Base-by-base conservation (phyloP, 2,113 vertebrate species). In the Thunnus thynnus region DNA sequence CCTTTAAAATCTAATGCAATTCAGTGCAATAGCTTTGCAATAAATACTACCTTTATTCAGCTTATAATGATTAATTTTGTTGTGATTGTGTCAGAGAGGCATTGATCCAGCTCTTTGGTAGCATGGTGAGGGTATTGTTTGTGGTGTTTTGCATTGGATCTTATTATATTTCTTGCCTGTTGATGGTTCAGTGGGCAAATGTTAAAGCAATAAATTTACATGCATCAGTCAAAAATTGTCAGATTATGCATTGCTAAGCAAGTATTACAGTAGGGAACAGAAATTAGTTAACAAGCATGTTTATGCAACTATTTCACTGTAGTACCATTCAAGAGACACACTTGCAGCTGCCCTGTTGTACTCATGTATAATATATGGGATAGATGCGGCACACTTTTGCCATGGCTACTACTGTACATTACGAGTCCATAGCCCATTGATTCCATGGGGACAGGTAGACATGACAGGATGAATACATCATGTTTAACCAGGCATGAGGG, bases 401-500 rank as follows among this genome's bases (percentile, higher is more conserved):
- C 27, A 57, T 48, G 60, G 51, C 61, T 81, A 68, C 41, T 47
- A 56, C 65, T 83, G 72, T 80, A 63, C 76, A 60, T 80, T 78
- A 80, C 18, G 54, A 76, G 36, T 72, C 32, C 54, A 62, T 76
- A 74, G 58, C 74, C 72, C 72, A 76, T 80, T 82, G 80, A 27
- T 72, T 86, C 69, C 47, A 61, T 9, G 17, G 83, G 70, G 67
- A 84, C 76, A 68, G 51, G 12, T 50, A 76, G 76, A 84, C 18
- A 54, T 64, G 71, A 80, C 64, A 60, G 76, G 60, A 32, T 70
- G 8, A 86, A 89, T 86, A 60, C 64, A 88, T 88, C 82, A 84
- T 64, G 69, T 80, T 77, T 76, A 89, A 86, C 78, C 79, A 86
- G 73, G 77, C 87, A 73, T 80, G 73, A 71, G 52, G 69, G 62